Evolutionary conservation across 1,140 invertebrate species (phyloP), one percentile per base, ranked within the genome.

Genomic region (Ericerus pela): DNA sequence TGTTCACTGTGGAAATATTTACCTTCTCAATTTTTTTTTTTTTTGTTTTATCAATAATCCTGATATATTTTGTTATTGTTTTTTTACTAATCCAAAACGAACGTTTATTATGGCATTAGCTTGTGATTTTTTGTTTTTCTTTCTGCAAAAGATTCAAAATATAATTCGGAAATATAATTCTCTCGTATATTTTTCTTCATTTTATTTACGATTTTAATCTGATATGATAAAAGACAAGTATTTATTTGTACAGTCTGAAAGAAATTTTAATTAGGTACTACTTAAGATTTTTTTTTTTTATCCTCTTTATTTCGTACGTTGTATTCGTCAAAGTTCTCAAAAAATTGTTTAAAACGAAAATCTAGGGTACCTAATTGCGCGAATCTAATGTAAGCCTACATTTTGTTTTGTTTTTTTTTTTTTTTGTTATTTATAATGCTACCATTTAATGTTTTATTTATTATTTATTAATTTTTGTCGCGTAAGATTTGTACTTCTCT

Each of bases 381-480:
- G n/a, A n/a, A n/a, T n/a, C n/a, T n/a, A 16, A 14, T 38, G 36
- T 38, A 38, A 5, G 14, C 20, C 8, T 33, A 33, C 30, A 33
- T 33, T 33, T 33, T 33, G 8, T 33, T 33, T 33, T 33, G 5
- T 14, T 38, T 38, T 16, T n/a, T 38, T 4, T n/a, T 16, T 4
- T 38, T 16, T 18, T 5, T 38, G n/a, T 38, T 6, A 38, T 38
- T 38, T 4, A 16, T 38, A 38, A 38, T 5, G n/a, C 20, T 38
- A 38, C 36, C 36, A n/a, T 38, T 38, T 38, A 38, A 38, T 38
- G 36, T 38, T 38, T 38, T 16, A 38, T 18, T 38, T 38, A 38
- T 38, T 38, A 38, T 16, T 38, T 38, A n/a, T n/a, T n/a, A n/a
- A n/a, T 38, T 38, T 38, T 38, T 38, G n/a, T 38, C 20, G n/a